Evolutionary conservation across 1,140 invertebrate species (phyloP).

Genomic region (Mycetomoellerius zeteki): DNA sequence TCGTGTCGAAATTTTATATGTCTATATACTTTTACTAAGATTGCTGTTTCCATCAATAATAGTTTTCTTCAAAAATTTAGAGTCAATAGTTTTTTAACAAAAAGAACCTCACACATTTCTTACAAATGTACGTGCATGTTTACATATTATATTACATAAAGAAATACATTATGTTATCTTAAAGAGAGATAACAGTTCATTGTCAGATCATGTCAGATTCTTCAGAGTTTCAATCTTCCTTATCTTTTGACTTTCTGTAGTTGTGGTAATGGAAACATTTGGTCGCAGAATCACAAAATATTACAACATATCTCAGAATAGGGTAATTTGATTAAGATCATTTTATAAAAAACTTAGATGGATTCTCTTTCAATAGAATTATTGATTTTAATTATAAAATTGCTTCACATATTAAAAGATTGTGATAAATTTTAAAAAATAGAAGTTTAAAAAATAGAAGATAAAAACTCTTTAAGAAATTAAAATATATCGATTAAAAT

Average conservation of each 20-base stretch:
- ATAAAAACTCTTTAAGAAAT: background rate
- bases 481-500: background rate
- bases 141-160: too few species aligned
- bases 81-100: background rate
- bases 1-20: background rate
- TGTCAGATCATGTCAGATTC: too few species aligned
- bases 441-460: background rate
- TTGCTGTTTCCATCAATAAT: background rate
- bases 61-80: background rate
- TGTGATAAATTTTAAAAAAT: background rate
- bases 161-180: too few species aligned
- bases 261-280: too few species aligned
- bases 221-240: too few species aligned
- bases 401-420: background rate
- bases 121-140: too few species aligned
- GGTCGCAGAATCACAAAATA: too few species aligned
- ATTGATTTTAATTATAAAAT: constrained; percentile 3
- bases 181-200: too few species aligned
- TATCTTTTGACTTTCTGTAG: too few species aligned
- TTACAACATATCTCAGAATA: too few species aligned
- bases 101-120: background rate
- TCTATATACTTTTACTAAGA: background rate
- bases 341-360: too few species aligned
- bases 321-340: too few species aligned
- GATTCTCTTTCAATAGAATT: constrained; percentile 1